Conservation (phyloP, 1,140 invertebrate genomes). For the Rhagoletis zephyria region DNA sequence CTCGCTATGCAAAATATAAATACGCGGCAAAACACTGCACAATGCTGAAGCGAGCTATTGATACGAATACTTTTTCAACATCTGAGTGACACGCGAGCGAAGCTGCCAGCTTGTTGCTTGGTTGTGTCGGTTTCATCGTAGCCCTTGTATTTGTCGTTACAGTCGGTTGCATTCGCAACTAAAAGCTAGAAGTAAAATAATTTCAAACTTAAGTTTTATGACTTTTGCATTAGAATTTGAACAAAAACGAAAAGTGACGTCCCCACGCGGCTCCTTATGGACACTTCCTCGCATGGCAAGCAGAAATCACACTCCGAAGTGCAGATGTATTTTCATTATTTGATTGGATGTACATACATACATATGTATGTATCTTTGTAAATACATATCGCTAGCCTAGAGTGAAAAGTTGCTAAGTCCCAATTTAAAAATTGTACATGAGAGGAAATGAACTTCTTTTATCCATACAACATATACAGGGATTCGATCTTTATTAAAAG, state of each 20-base stretch:
- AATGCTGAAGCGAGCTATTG: constrained; percentile 14
- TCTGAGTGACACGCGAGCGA: background rate
- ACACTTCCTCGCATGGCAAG: background rate
- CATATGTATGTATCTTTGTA: background rate
- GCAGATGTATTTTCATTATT: background rate
- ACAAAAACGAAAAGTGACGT: constrained; percentile 7
- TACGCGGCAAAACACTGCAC: constrained; percentile 13
- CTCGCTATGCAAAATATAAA: constrained; percentile 28
- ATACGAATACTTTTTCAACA: background rate
- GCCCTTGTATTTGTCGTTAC: constrained; percentile 8
- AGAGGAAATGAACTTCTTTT: too few relatives aligned
- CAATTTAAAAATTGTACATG: too few relatives aligned
- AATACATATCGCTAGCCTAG: background rate
- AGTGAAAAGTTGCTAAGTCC: too few relatives aligned
- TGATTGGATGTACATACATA: background rate
- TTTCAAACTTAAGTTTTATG: constrained; percentile 50
- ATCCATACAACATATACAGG: too few relatives aligned
- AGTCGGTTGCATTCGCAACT: constrained; percentile 29
- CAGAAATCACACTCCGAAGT: background rate
- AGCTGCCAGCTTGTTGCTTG: background rate
- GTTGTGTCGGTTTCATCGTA: background rate
- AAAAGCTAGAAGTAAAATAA: constrained; percentile 49
- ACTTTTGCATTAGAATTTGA: constrained; percentile 43
- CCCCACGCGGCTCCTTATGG: constrained; percentile 8
- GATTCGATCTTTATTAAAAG: too few relatives aligned